phyloP scores from a whole-genome alignment of 2,113 vertebrate species.

The Neogale vison region DNA sequence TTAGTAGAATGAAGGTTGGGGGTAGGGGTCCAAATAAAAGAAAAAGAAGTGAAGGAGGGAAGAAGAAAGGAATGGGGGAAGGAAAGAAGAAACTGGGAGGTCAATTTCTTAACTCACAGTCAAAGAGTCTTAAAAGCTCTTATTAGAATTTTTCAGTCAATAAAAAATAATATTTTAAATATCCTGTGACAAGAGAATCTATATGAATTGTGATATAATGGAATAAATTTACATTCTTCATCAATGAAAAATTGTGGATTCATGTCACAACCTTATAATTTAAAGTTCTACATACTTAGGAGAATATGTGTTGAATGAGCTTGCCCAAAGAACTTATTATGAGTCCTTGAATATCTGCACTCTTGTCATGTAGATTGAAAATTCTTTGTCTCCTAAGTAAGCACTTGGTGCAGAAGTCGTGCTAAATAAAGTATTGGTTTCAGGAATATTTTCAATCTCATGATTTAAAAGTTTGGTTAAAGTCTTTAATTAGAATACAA shows the following conservation, averaged over 20 bases:
- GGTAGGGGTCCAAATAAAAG: neutral
- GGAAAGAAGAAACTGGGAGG: neutral
- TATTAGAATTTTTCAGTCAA: neutral
- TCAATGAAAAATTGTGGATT: neutral
- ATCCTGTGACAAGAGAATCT: neutral
- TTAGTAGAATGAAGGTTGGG: neutral
- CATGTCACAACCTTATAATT: neutral
- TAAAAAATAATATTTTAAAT: neutral
- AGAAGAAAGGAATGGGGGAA: too few species aligned
- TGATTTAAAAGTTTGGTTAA: neutral
- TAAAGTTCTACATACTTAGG: neutral
- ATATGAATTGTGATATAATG: neutral
- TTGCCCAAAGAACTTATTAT: neutral
- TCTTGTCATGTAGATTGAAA: neutral
- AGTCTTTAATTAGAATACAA: neutral
- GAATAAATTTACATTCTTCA: neutral
- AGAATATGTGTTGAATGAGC: neutral
- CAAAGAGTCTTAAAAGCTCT: neutral
- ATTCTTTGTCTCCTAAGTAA: neutral
- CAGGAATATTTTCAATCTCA: slow-evolving; percentile 22
- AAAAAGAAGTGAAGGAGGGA: neutral
- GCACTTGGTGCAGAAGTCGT: neutral
- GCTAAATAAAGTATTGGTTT: neutral
- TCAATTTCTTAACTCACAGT: neutral
- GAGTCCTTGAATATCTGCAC: neutral